Base-by-base conservation (phyloP, 2,797 vertebrate species). In the Lates japonicus region DNA sequence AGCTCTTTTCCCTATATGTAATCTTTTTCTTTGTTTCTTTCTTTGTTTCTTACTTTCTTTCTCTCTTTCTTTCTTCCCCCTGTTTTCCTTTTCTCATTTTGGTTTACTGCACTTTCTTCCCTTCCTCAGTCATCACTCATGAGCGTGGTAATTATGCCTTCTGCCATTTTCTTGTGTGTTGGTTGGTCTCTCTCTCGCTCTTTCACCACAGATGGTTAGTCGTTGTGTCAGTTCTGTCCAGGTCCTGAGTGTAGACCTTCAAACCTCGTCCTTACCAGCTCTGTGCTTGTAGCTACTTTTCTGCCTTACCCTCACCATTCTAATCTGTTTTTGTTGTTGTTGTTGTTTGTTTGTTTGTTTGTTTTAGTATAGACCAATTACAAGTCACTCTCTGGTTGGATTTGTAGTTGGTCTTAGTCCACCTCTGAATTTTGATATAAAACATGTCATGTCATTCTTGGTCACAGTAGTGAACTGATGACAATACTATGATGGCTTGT, bases 81-180 rank as follows among this genome's bases (percentile, higher is more conserved):
- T 73, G 74, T 96, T 83, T 88, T 95, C 89, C 91, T 96, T 92
- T 88, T 84, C 92, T 91, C 91, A 94, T 92, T 94, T 96, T 96
- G 86, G 82, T 96, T 96, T 95, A 95, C 94, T 96, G 95, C 96
- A 90, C 95, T 94, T 94, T 96, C 94, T 88, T 95, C 95, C 95
- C 92, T 95, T 95, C 95, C 95, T 97, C 97, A 98, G 97, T 96
- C 97, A 97, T 97, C 96, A 97, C 94, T 96, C 96, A 97, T 97
- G 97, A 98, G 94, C 96, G 94, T 97, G 97, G 97, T 97, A 98
- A 98, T 97, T 98, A 98, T 97, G 90, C 93, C 94, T 95, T 96
- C 93, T 93, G 94, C 94, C 96, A 94, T 96, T 95, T 95, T 90
- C 94, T 94, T 89, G 85, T 95, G 87, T 92, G 90, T 93, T 90